Conservation (phyloP, 2,888 invertebrate species). For the Campaea margaritaria region DNA sequence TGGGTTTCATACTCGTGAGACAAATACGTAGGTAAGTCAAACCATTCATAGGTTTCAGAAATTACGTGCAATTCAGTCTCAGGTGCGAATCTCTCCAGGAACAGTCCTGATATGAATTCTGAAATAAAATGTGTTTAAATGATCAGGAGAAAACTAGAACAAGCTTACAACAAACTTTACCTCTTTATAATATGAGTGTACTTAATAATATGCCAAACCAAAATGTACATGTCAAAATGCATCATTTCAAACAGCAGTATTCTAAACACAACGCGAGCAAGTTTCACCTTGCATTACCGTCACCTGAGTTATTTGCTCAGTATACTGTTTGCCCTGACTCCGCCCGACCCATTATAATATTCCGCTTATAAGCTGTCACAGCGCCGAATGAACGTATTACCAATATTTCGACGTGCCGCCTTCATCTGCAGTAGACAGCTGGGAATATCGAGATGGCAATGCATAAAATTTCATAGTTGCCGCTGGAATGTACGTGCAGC, state of each 20-base stretch:
- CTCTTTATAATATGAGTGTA: too few species aligned
- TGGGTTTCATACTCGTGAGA: too few species aligned
- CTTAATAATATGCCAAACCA: too few species aligned
- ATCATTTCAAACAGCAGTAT: background rate
- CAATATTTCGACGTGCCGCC: conserved; percentile 50
- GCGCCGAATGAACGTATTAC: conserved; percentile 38
- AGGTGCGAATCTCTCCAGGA: too few species aligned
- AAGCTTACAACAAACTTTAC: too few species aligned
- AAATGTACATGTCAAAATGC: too few species aligned
- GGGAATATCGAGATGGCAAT: conserved; percentile 54
- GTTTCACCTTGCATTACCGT: conserved; percentile 2
- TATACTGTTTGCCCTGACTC: conserved; percentile 17
- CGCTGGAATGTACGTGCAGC: conserved; percentile 14
- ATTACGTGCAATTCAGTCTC: too few species aligned
- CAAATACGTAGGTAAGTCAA: too few species aligned
- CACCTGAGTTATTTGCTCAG: conserved; percentile 16
- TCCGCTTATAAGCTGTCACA: conserved; percentile 51
- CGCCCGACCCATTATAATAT: conserved; percentile 43
- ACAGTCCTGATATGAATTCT: too few species aligned
- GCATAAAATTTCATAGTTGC: conserved; percentile 60
- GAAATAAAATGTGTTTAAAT: too few species aligned
- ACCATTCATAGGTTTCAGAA: too few species aligned
- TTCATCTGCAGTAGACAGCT: conserved; percentile 50
- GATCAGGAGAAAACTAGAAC: too few species aligned
- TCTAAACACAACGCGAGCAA: background rate